Percentiles rank a stretch among this genome's conserved stretches.
phyloP scores from a whole-genome alignment of 2,888 invertebrate genomes.

The Beris chalybata region DNA sequence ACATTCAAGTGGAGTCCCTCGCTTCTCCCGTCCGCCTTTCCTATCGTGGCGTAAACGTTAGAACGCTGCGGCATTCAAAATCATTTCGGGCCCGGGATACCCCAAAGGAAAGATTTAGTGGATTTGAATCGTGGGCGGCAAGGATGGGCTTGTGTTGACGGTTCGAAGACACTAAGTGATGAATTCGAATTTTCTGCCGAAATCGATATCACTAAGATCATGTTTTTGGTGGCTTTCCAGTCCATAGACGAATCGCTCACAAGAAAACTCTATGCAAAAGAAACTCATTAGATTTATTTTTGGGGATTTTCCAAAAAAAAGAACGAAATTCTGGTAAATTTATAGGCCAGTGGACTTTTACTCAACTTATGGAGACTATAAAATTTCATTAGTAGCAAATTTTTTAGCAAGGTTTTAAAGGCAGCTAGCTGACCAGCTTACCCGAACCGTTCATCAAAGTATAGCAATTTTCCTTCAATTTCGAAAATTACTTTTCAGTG shows the following conservation, averaged over 20 bases:
- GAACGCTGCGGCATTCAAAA: constrained; percentile 36
- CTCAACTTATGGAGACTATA: constrained; percentile 23
- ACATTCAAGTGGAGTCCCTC: constrained; percentile 23
- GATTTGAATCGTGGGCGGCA: constrained; percentile 22
- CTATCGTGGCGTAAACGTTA: too few species aligned
- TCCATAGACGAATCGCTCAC: constrained; percentile 6
- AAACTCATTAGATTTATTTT: constrained; percentile 22
- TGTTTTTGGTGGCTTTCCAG: constrained; percentile 16
- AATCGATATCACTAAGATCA: constrained; percentile 29
- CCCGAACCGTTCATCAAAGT: constrained; percentile 21
- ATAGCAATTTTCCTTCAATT: constrained; percentile 27
- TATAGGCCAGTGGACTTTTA: constrained; percentile 17
- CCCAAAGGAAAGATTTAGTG: constrained; percentile 29
- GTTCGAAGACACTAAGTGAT: constrained; percentile 36
- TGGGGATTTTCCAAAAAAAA: constrained; percentile 25
- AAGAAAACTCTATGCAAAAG: constrained; percentile 19
- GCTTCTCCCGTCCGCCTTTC: too few species aligned
- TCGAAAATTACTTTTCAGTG: constrained; percentile 28
- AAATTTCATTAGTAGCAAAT: constrained; percentile 29
- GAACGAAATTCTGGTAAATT: constrained; percentile 21
- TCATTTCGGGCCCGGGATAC: constrained; percentile 33
- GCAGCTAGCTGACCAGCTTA: constrained; percentile 21
- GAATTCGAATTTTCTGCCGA: constrained; percentile 28
- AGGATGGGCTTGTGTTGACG: constrained; percentile 35
- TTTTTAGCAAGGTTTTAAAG: constrained; percentile 15